These are phyloP conservation scores for Erebia aethiops DNA, from an alignment of 2,888 invertebrate genomes.

Conservation along the genomic window DNA sequence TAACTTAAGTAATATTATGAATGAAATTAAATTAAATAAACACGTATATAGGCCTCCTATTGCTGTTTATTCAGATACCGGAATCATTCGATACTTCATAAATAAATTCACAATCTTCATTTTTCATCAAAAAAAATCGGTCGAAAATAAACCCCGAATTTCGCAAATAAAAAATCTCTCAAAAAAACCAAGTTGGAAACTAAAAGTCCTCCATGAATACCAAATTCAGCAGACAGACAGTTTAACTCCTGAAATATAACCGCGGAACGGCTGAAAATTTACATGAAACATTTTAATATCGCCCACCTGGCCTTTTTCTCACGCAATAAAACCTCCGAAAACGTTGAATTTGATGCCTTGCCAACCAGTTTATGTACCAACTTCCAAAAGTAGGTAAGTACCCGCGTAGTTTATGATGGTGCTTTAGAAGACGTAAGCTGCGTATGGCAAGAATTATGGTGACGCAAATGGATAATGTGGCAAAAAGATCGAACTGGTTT, in stretches of 20 bases:
- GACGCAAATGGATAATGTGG: background rate
- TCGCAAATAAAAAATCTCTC: conserved; percentile 20
- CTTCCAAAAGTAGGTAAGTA: conserved; percentile 12
- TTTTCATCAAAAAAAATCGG: conserved; percentile 1
- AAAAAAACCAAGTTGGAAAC: conserved; percentile 51
- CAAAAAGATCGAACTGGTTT: background rate
- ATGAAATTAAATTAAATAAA: too few relatives aligned
- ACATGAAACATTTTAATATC: conserved; percentile 83
- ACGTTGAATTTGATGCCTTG: conserved; percentile 60
- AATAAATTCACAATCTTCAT: background rate
- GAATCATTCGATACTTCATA: background rate
- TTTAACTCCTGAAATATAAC: conserved; percentile 73
- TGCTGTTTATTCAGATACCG: too few relatives aligned
- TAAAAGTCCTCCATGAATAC: conserved; percentile 76
- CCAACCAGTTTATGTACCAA: conserved; percentile 52
- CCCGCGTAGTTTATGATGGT: conserved; percentile 7
- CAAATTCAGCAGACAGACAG: conserved; percentile 68
- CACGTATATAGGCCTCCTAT: too few relatives aligned
- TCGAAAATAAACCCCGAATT: conserved; percentile 22
- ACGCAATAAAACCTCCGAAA: conserved; percentile 68
- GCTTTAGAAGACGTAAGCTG: background rate
- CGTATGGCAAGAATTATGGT: background rate
- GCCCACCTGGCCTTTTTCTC: conserved; percentile 79
- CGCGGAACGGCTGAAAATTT: conserved; percentile 64
- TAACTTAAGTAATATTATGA: too few relatives aligned